Base-by-base conservation (phyloP, 2,888 invertebrate genomes). In the Cyclophora albipunctata region DNA sequence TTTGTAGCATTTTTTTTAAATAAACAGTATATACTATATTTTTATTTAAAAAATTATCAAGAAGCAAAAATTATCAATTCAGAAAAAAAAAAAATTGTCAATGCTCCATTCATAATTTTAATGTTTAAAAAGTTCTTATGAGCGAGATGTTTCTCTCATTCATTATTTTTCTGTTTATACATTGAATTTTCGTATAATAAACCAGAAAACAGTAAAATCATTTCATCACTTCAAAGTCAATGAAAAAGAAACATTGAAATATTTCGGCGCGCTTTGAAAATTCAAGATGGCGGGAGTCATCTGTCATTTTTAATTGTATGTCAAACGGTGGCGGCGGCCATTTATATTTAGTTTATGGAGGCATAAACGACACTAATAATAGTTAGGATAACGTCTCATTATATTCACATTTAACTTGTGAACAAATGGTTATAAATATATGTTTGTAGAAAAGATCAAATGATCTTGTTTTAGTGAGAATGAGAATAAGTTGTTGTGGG, bases 291-390 rank as follows among this genome's bases (percentile, higher is more conserved):
- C 83, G 74, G 48, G 49, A 63, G 68, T 81, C 85, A 86, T 86
- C 84, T 83, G 85, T 86, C 86, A 86, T 85, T 86, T 86, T 85
- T 86, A 86, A 86, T 86, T 86, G 85, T 78, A 73, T 84, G 86
- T 86, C 86, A 84, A 80, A 80, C 71, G 73, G 69, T 61, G 61
- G 67, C 69, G 76, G 70, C 74, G 73, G 81, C 77, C 69, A 73
- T 58, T 73, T 83, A 84, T 84, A 82, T 84, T 85, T 83, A 84
- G 85, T 85, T 85, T 85, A 86, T 84, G 75, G 84, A 77, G 75
- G 71, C 80, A 79, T 85, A 84, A 85, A 84, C 76, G 84, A 69
- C 64, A 66, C 70, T 78, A 76, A 75, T 81, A 81, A 75, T 73
- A 66, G 61, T 67, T 67, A 58, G 66, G 59, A 51, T 57, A 69